Evolutionary conservation across 2,113 vertebrate genomes (phyloP), one percentile per base, ranked within the genome.

Genomic region (Gopherus flavomarginatus): DNA sequence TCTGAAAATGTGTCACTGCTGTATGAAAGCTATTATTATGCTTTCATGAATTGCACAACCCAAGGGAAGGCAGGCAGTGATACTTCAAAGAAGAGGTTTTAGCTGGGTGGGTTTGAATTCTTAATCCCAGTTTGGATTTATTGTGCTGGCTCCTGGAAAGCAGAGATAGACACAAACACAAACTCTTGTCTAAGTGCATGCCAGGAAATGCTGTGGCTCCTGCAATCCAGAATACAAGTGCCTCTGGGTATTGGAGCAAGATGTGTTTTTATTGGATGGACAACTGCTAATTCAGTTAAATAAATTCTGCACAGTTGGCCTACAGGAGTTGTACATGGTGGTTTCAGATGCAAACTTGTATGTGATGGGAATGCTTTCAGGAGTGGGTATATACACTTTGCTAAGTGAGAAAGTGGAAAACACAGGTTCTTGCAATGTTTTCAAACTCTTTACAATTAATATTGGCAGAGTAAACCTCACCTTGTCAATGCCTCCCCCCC

Each of bases 81-180:
- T 82, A 87, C 10, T 92, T 31, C 19, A 91, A 93, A 72, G 17
- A 44, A 0, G 0, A 88, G 22, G 26, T 81, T 81, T 44, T 80
- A 50, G 5, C 81, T 50, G 3, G 10, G 35, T 6, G 81, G 4
- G 2, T 1, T 93, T 24, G 50, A 88, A 88, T 86, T 54, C 52
- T 86, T 86, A 80, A 81, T 78, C 12, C 29, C 57, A 72, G 6
- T 38, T 96, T 75, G 93, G 69, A 88, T 88, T 65, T 65, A 75
- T 52, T 84, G 7, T 31, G 22, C 26, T 92, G 31, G 17, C 49
- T 83, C 65, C 44, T 83, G 87, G 52, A 81, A 91, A 87, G 72
- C 3, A 56, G 52, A 92, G 52, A 86, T 5, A 87, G 44, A 80
- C 2, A 1, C 14, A 86, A 78, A 54, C 21, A 81, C 2, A 92